Evolutionary conservation across 2,888 invertebrate genomes (phyloP).

Genomic region (Oscheius sp.): DNA sequence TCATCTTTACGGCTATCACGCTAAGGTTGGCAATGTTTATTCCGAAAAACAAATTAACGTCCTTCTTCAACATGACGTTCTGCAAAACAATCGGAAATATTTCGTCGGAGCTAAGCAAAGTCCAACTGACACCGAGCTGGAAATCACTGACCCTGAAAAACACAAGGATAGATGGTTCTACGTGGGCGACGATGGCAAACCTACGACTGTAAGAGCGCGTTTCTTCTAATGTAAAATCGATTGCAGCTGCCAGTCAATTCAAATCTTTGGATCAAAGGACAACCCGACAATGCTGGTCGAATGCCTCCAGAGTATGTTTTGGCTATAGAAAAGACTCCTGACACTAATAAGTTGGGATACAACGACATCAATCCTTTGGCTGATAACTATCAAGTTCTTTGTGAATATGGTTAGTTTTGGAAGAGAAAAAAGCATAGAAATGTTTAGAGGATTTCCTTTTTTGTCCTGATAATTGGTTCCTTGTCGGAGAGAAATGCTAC

Average conservation of each 20-base stretch:
- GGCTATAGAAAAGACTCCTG: conserved; percentile 26
- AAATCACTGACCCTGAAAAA: neutral
- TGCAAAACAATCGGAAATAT: conserved; percentile 17
- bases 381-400: conserved; percentile 27
- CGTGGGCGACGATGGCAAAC: neutral
- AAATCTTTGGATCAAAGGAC: conserved; percentile 29
- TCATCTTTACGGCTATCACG: conserved; percentile 28
- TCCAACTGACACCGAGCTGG: conserved; percentile 6
- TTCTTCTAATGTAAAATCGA: neutral
- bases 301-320: conserved; percentile 27
- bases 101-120: conserved; percentile 20
- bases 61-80: conserved; percentile 1
- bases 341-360: conserved; percentile 23
- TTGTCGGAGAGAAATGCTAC: conserved; percentile 25
- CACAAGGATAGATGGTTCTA: conserved; percentile 20
- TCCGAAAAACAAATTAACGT: conserved; percentile 25
- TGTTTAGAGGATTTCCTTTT: conserved; percentile 14
- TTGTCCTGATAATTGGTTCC: conserved; percentile 17
- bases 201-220: neutral
- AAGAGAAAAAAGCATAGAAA: neutral
- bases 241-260: conserved; percentile 12
- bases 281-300: conserved; percentile 32
- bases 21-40: conserved; percentile 10
- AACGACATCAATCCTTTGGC: conserved; percentile 35
- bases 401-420: conserved; percentile 32